Evolutionary conservation across 2,888 invertebrate genomes (phyloP).

Genomic region (Poecilus cupreus): DNA sequence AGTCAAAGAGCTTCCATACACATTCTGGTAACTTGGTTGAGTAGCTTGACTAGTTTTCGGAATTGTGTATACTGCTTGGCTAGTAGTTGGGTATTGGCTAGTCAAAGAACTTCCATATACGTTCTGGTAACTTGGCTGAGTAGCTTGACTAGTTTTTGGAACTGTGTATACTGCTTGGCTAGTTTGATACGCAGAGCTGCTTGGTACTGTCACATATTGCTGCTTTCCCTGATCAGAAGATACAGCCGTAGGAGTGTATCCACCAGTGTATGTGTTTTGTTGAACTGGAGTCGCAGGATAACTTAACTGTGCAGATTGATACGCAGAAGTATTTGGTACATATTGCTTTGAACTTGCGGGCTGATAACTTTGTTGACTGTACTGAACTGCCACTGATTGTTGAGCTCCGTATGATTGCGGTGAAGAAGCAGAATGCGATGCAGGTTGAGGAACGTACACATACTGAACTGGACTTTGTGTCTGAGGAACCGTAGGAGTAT

Average conservation of each 20-base stretch:
- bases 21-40: background rate
- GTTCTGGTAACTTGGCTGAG: background rate
- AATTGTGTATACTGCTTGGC: background rate
- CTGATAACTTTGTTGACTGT: background rate
- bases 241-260: background rate
- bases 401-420: background rate
- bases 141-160: background rate
- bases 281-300: background rate
- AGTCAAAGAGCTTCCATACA: background rate
- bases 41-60: background rate
- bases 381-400: conserved; percentile 23
- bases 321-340: background rate
- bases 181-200: background rate
- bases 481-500: background rate
- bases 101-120: background rate
- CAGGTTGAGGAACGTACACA: conserved; percentile 7
- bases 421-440: background rate
- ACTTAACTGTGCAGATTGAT: background rate
- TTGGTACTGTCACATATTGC: background rate
- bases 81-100: background rate
- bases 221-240: background rate
- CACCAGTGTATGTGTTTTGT: background rate
- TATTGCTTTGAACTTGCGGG: background rate
- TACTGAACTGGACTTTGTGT: conserved; percentile 4
- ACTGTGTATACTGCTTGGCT: background rate